Conservation (phyloP, 2,113 vertebrate genomes). For the Trachemys scripta region DNA sequence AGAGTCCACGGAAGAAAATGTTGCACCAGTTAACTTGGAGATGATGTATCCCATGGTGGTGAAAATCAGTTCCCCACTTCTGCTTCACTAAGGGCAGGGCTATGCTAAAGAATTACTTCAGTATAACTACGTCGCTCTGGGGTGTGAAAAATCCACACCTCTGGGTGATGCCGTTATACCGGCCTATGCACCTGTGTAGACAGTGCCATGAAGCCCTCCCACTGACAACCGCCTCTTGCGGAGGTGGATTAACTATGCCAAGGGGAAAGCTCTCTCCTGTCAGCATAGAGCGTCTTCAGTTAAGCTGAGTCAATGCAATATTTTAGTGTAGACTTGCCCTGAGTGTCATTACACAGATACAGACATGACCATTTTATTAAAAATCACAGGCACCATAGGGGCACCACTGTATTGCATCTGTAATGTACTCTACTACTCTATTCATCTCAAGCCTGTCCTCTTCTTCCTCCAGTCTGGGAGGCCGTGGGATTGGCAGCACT, state of each 20-base stretch:
- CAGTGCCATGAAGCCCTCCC: neutral
- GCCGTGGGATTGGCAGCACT: too few relatives aligned
- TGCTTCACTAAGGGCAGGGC: neutral
- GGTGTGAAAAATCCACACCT: too few relatives aligned
- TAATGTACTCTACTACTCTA: fast-evolving
- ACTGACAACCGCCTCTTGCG: neutral
- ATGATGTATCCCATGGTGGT: fast-evolving
- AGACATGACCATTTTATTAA: neutral
- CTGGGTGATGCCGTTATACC: neutral
- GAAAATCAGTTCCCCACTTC: neutral
- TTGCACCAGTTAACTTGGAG: neutral
- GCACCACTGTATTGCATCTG: fast-evolving
- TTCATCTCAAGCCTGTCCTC: neutral
- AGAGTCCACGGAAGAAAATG: neutral
- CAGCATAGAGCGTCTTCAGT: too few relatives aligned
- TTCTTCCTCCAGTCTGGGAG: neutral
- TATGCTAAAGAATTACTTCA: neutral
- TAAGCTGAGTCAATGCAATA: too few relatives aligned
- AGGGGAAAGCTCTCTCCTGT: too few relatives aligned
- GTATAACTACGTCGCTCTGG: too few relatives aligned
- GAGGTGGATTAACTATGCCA: too few relatives aligned
- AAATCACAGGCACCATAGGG: fast-evolving
- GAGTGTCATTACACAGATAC: neutral
- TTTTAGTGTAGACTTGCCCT: fast-evolving
- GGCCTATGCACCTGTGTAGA: neutral